Evolutionary conservation across 1,140 invertebrate species (phyloP).

Genomic region (Drosophila rufa): DNA sequence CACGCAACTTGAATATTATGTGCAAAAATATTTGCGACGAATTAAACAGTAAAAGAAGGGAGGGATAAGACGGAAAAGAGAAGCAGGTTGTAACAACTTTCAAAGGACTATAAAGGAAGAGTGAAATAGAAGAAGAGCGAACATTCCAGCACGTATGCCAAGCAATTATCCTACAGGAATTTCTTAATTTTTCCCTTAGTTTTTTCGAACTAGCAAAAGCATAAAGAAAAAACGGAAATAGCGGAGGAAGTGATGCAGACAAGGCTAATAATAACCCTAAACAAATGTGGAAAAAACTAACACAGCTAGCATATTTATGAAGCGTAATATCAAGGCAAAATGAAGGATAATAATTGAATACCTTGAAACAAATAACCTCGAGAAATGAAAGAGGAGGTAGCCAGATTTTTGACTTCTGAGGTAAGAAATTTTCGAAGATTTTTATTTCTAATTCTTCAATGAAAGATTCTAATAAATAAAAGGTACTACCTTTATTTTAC

Average conservation of each 20-base stretch:
- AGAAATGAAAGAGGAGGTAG: too few species aligned
- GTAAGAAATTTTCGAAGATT: too few species aligned
- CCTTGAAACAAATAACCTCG: too few species aligned
- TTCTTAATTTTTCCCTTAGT: slow-evolving; percentile 59
- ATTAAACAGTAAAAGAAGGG: slow-evolving; percentile 49
- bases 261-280: slow-evolving; percentile 22
- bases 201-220: slow-evolving; percentile 5
- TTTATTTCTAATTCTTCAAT: neutral
- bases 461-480: neutral
- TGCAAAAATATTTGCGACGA: slow-evolving; percentile 69
- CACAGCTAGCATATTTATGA: neutral
- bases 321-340: neutral
- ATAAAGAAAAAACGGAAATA: slow-evolving; percentile 1
- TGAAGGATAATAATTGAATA: neutral
- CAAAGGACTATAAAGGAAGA: neutral
- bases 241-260: slow-evolving; percentile 8
- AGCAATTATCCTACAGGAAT: slow-evolving; percentile 74
- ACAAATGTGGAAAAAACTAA: neutral
- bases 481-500: neutral
- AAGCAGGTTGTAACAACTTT: neutral
- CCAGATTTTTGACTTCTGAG: neutral
- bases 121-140: neutral
- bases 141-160: slow-evolving; percentile 49
- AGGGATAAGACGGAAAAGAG: neutral
- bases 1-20: slow-evolving; percentile 72